Evolutionary conservation across 2,888 invertebrate genomes (phyloP), one percentile per base, ranked within the genome.

Genomic region (Agelastica alni): DNA sequence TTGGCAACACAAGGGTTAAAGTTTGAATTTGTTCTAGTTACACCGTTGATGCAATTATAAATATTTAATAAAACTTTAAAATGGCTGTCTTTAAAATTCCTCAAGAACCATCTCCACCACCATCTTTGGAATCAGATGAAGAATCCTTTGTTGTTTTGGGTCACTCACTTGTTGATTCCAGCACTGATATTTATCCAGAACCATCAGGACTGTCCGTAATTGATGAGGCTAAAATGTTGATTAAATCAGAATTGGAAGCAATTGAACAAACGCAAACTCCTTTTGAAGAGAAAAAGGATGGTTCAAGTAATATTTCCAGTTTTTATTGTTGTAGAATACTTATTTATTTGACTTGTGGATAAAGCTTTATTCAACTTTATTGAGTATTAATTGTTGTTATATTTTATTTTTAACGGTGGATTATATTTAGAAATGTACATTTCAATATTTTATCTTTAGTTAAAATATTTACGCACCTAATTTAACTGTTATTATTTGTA

Each of bases 71-170:
- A n/a, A n/a, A n/a, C n/a, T n/a, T n/a, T n/a, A n/a, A n/a, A 17
- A 43, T 43, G 43, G 43, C 32, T 13, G 7, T 48, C 6, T 58
- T 56, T 45, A 56, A 42, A 32, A 53, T 61, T 26, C 58, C 61
- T 9, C 46, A 58, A n/a, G 61, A 58, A 28, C 59, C 61, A 7
- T 28, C 41, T 10, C 57, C 61, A 16, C 41, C 56, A 2, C 54
- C 56, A 2, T 60, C 62, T 2, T 46, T 62, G 14, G 47, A 51
- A 2, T 58, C 56, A 2, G 61, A 63, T 44, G 65, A 65, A 26
- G 65, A 65, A 44, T 67, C 67, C 2, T 67, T 67, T 56, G 72
- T 62, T 55, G 69, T 63, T 9, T 47, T 67, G 22, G 62, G 65
- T 6, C 57, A 63, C 20, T 65, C 64, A 7, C 39, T 62, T 17